Base-by-base conservation (phyloP, 2,797 vertebrate genomes). In the Pygocentrus nattereri region DNA sequence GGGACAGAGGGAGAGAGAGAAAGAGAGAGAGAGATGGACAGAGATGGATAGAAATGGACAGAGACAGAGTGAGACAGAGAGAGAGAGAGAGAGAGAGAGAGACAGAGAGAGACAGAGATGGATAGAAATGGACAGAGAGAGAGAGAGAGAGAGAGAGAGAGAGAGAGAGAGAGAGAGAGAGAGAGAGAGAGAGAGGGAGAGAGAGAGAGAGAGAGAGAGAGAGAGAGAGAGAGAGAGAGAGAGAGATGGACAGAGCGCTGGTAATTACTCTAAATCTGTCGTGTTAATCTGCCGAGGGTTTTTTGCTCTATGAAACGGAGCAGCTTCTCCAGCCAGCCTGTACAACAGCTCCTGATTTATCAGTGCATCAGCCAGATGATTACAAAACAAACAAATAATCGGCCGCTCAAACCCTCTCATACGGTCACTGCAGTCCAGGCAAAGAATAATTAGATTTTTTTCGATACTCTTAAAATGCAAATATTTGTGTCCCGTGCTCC, bases 381-480 rank as follows among this genome's bases (percentile, higher is more conserved):
- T 75, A 91, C 86, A 72, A 89, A 89, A 87, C 34, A 79, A 77
- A 74, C 64, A 82, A 59, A 73, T 64, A 82, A 88, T 89, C 52
- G 38, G 84, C 64, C 76, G 41, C 41, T 10, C 3, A 44, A 44
- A 44, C 41, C 8, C 74, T 69, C 62, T 89, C 69, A 85, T 81
- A 90, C 84, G 83, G 84, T 83, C 80, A 90, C 88, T 79, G 87
- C 54, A 76, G 77, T 92, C 78, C 64, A 78, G 71, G 85, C 74
- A 87, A 86, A 74, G 79, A 82, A 7, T 89, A 74, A 91, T 90
- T 88, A 11, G 72, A 4, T 44, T 44, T 50, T 82, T 89, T 88
- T 76, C 79, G 79, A 50, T 72, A 75, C 56, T 82, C 82, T 79
- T 89, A 89, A 90, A 89, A 90, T 90, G 85, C 87, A 65, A 64